These are phyloP conservation scores for Petrocephalus zakoni DNA, from an alignment of 2,113 vertebrate species.

Conservation along the genomic window DNA sequence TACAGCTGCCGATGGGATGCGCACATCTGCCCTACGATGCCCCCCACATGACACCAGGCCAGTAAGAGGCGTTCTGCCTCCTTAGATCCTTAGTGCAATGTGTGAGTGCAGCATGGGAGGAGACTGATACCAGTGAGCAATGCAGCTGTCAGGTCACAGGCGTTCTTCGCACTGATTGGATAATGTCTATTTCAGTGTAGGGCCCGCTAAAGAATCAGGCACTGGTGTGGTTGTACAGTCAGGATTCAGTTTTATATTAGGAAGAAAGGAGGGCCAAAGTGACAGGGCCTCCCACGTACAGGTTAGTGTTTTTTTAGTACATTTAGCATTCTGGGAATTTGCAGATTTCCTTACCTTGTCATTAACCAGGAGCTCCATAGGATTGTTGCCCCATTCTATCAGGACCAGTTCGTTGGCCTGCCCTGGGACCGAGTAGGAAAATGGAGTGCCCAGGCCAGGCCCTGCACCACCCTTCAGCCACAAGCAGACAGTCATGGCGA, in stretches of 20 bases:
- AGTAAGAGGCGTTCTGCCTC: not conserved
- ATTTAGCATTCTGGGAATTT: not conserved
- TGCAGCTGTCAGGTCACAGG: not conserved
- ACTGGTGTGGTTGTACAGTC: not conserved
- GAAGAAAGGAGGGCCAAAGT: not conserved
- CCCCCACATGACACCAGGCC: not conserved
- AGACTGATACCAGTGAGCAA: not conserved
- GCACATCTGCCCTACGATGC: not conserved
- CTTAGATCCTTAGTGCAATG: slow-evolving; percentile 1
- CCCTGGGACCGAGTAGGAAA: slow-evolving; percentile 66
- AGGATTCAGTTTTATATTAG: not conserved
- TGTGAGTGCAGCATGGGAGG: not conserved
- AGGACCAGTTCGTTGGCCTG: slow-evolving; percentile 71
- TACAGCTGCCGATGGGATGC: not conserved
- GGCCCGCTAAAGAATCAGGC: not conserved
- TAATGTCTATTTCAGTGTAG: not conserved
- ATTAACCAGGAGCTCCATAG: slow-evolving; percentile 64
- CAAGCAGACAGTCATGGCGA: slow-evolving; percentile 66
- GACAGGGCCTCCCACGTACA: not conserved
- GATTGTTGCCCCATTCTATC: slow-evolving; percentile 68
- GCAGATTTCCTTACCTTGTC: slow-evolving; percentile 53
- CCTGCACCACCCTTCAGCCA: slow-evolving; percentile 57
- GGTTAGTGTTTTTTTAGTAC: not conserved
- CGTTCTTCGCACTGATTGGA: not conserved
- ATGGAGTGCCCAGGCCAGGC: slow-evolving; percentile 59